Conservation (phyloP, 2,797 vertebrate species). For the Sebastes jordani region DNA sequence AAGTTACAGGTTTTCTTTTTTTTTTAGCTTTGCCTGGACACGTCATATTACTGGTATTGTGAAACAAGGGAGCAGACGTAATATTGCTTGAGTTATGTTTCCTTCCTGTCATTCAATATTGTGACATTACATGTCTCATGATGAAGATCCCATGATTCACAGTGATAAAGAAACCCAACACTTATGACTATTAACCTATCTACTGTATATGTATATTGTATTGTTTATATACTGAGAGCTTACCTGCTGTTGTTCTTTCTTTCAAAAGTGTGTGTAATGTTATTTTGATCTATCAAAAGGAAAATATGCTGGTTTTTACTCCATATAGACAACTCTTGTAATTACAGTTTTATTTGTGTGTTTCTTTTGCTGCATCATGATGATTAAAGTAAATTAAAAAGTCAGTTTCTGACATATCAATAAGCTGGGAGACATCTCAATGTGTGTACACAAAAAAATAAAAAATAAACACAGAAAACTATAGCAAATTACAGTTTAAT, state of each 20-base stretch:
- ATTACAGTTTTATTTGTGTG: neutral
- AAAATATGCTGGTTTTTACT: neutral
- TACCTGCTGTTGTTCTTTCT: neutral
- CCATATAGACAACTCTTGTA: neutral
- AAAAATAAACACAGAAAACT: neutral
- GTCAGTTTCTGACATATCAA: neutral
- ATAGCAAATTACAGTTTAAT: neutral
- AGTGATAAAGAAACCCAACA: neutral
- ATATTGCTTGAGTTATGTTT: neutral
- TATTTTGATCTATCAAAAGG: neutral
- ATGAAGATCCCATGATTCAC: neutral
- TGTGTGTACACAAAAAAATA: too few species aligned
- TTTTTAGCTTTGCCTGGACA: neutral
- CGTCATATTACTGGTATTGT: neutral
- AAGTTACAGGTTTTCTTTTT: neutral
- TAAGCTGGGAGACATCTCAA: neutral
- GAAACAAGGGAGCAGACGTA: constrained; percentile 12
- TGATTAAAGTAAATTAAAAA: neutral
- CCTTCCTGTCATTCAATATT: neutral
- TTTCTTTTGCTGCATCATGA: neutral
- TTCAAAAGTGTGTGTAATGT: neutral
- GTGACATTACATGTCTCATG: neutral
- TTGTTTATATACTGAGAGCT: neutral
- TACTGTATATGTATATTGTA: neutral
- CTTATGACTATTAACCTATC: neutral